Evolutionary conservation across 2,113 vertebrate species (phyloP), one percentile per base, ranked within the genome.

Genomic region (Eretmodus cyanostictus): DNA sequence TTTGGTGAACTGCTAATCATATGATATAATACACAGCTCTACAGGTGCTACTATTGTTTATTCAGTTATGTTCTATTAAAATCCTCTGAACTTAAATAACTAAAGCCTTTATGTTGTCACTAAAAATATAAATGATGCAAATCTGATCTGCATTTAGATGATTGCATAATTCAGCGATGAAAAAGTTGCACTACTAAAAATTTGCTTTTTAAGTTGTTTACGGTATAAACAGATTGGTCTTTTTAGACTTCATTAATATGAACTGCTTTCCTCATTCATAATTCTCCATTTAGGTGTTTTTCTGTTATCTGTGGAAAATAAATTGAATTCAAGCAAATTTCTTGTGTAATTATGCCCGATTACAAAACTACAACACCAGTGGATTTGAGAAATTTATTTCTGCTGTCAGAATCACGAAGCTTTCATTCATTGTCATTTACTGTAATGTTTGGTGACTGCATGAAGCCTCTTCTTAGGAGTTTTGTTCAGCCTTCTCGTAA

Each of bases 101-200:
- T 34, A n/a, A 78, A 31, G 10, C 27, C 27, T 78, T 31, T 31
- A 78, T 78, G 27, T 51, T 78, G 45, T 29, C 73, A 31, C 9
- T 78, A 51, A 51, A 49, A 78, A 34, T 78, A 78, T 34, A 76
- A 29, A 49, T 49, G 24, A 29, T 49, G 42, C 24, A 76, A 76
- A 76, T 76, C 42, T 76, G 6, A 19, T 47, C 71, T 31, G 71
- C 42, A 49, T 76, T 47, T 49, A 49, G 71, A 49, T 29, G 16
- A 47, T 76, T 29, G 16, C 4, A 7, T 7, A 59, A 57, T 31
- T 59, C 24, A 17, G 2, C 29, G 29, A 78, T 66, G 6, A 82
- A 27, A 57, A 84, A 42, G 11, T 40, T 31, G 27, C 10, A 55
- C 29, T 47, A 31, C 31, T 71, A 27, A 76, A 84, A 42, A 19